A percentile compares a stretch with the other conserved stretches of the same genome.
phyloP scores from a whole-genome alignment of 2,113 vertebrate species.

The Passer montanus region DNA sequence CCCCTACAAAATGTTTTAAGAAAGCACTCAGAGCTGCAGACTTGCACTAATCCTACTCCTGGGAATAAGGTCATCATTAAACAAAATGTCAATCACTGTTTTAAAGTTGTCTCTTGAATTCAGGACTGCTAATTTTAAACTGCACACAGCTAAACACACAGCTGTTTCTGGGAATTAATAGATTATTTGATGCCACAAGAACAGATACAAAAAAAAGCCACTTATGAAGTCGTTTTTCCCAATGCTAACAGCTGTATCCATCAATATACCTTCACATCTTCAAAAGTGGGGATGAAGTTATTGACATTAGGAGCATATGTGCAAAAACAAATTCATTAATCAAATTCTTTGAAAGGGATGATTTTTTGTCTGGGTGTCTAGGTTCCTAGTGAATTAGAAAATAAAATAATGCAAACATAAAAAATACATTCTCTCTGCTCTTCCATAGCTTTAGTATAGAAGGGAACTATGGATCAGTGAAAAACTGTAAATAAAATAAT shows the following conservation, averaged over 20 bases:
- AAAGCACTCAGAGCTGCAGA: not conserved
- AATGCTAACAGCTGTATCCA: not conserved
- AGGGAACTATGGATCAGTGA: not conserved
- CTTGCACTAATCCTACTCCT: not conserved
- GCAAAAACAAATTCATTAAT: not conserved
- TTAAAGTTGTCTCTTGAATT: not conserved
- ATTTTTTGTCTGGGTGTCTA: not conserved
- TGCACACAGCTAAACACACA: not conserved
- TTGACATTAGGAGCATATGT: rapidly evolving
- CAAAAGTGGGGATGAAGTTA: not conserved
- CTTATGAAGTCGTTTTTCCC: not conserved
- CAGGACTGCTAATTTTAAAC: not conserved
- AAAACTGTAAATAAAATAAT: not conserved
- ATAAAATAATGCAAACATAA: not conserved
- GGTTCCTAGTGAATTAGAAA: not conserved
- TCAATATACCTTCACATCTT: not conserved
- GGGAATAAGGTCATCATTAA: not conserved
- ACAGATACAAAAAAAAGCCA: not conserved
- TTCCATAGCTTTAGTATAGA: not conserved
- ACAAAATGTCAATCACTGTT: not conserved
- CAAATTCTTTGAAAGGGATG: not conserved
- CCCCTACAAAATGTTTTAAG: not conserved
- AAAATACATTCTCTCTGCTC: not conserved
- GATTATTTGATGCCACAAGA: not conserved
- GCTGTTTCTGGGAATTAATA: not conserved